phyloP scores from a whole-genome alignment of 2,888 invertebrate species.

The Xanthorhoe spadicearia region DNA sequence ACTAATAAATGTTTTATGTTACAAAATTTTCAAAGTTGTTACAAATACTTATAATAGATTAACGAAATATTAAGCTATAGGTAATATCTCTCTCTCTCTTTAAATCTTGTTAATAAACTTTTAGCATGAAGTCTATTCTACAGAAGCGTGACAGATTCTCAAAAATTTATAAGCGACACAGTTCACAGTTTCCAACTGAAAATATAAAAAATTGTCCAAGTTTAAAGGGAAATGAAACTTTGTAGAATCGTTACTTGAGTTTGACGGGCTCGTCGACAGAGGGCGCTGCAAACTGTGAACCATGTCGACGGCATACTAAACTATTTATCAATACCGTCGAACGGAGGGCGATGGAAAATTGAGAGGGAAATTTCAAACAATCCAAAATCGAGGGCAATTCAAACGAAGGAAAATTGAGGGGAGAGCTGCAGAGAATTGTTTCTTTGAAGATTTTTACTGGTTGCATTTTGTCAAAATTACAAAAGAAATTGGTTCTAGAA shows the following conservation, averaged over 20 bases:
- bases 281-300: constrained; percentile 8
- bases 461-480: no score
- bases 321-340: constrained; percentile 21
- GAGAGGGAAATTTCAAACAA: neutral
- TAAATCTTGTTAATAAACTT: no score
- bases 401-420: constrained; percentile 3
- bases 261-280: constrained; percentile 16
- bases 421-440: neutral
- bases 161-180: no score
- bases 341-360: constrained; percentile 1
- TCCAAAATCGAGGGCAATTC: constrained; percentile 1
- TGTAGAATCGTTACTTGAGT: constrained; percentile 6
- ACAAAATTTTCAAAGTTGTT: no score
- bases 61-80: no score
- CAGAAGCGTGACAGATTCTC: no score
- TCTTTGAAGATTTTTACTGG: neutral
- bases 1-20: no score
- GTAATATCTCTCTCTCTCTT: no score
- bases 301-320: constrained; percentile 23
- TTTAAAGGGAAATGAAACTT: constrained; percentile 1
- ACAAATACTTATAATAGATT: no score
- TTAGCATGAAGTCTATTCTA: no score
- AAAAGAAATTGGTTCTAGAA: no score
- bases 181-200: no score
- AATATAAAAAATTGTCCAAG: neutral